A percentile compares a stretch with the other conserved stretches of the same genome.
phyloP scores from a whole-genome alignment of 92 coral and sea anemone genomes.

The Palythoa heliodiscus region DNA sequence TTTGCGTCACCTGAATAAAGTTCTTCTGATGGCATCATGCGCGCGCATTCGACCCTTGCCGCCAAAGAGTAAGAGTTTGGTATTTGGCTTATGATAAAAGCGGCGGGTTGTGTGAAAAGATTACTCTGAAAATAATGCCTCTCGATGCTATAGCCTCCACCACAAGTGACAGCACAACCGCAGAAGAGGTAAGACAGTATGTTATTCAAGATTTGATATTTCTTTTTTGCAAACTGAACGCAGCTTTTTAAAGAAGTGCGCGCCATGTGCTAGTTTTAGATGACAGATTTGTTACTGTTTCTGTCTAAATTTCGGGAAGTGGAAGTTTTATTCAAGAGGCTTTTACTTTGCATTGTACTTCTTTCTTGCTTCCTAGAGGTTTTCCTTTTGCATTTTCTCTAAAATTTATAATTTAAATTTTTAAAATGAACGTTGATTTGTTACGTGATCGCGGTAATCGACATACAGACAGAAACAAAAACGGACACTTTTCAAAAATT shows the following conservation, averaged over 20 bases:
- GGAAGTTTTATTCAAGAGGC: neutral
- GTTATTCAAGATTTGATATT: neutral
- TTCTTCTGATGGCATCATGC: neutral
- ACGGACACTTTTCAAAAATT: neutral
- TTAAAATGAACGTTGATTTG: too few relatives aligned
- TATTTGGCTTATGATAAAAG: neutral
- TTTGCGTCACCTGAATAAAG: neutral
- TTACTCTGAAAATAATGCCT: conserved; percentile 67
- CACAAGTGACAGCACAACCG: conserved; percentile 81
- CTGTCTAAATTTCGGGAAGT: neutral
- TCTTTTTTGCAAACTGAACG: neutral
- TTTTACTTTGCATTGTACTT: neutral
- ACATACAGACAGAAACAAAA: neutral
- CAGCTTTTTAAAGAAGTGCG: neutral
- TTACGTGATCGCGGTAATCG: too few relatives aligned
- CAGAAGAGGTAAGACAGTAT: conserved; percentile 70
- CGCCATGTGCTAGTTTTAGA: conserved; percentile 33
- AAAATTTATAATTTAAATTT: too few relatives aligned
- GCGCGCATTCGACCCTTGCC: conserved; percentile 35
- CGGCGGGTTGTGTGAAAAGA: conserved; percentile 8
- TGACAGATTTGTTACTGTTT: neutral
- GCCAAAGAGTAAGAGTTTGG: conserved; percentile 33
- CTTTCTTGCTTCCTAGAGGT: neutral
- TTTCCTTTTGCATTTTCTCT: neutral
- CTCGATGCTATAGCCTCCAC: conserved; percentile 70